Evolutionary conservation across 2,113 vertebrate species (phyloP), one percentile per base, ranked within the genome.

Genomic region (Oncorhynchus nerka): DNA sequence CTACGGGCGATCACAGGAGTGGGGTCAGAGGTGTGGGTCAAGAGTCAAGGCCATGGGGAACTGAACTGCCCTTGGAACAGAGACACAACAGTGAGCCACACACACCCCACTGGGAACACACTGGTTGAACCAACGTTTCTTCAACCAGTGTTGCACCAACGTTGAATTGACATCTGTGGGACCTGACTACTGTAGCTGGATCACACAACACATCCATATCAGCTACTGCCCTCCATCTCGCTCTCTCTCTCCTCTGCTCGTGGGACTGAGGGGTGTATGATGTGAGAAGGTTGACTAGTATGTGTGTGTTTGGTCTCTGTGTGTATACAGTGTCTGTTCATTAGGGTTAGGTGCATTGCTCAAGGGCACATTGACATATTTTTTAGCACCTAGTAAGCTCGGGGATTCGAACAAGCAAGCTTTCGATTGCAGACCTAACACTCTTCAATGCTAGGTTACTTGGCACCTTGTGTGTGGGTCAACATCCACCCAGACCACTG

Each of bases 261-360:
- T 66, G 64, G 24, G 9, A 30, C 6, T 66, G 24, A 26, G 64
- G 64, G 83, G 74, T 84, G 75, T 71, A 79, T 76, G 86, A 66
- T 90, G 88, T 91, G 91, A 89, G 89, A 91, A 91, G 83, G 79
- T 15, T 22, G 89, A 82, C 84, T 68, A 74, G n/a, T 85, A 45
- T 45, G 81, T 57, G 66, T 57, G 66, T 68, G 66, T 64, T 9
- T 74, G 57, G 30, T 39, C 26, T 49, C 19, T 39, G 28, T 73
- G 30, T 62, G 57, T 34, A 28, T 62, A 28, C 61, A 6, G 24
- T 32, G 19, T 68, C 32, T 34, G 8, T 68, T 19, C 15, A 51
- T 55, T 19, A 80, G 83, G 83, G 39, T 45, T 45, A 45, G 9
- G 39, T 45, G 8, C 39, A 7, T 45, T 45, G 39, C 8, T 45